phyloP scores from a whole-genome alignment of 1,140 invertebrate species.

The Venturia canescens region DNA sequence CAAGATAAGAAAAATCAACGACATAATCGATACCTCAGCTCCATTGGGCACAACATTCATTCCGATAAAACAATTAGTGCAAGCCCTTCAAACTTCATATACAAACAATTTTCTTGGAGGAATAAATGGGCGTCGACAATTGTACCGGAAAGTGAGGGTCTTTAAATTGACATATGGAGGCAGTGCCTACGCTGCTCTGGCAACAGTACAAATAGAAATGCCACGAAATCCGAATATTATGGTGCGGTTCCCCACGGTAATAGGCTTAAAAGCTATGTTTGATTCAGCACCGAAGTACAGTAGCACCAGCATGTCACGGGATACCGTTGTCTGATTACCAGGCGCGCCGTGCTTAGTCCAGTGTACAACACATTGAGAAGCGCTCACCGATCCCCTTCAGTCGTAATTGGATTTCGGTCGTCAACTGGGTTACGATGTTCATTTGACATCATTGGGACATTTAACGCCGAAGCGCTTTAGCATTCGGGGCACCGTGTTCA shows the following conservation, averaged over 20 bases:
- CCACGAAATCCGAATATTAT: constrained; percentile 68
- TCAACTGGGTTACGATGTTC: constrained; percentile 67
- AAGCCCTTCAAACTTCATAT: too few species aligned
- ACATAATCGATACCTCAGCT: too few species aligned
- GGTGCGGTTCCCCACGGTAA: constrained; percentile 63
- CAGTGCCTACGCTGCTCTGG: constrained; percentile 33
- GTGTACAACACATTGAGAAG: constrained; percentile 56
- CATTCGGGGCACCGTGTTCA: constrained; percentile 43
- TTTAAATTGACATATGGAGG: constrained; percentile 57
- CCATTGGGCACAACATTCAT: too few species aligned
- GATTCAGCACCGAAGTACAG: constrained; percentile 35
- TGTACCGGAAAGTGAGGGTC: constrained; percentile 43
- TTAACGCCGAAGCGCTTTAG: constrained; percentile 56
- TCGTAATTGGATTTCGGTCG: constrained; percentile 71
- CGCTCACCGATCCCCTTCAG: constrained; percentile 56
- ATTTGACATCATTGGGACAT: constrained; percentile 73
- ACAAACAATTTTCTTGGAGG: too few species aligned
- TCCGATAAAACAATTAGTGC: too few species aligned
- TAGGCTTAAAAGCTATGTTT: constrained; percentile 67
- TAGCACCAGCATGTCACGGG: constrained; percentile 31
- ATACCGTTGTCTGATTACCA: constrained; percentile 26
- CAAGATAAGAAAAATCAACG: too few species aligned
- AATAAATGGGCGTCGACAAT: constrained; percentile 34
- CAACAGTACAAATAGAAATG: constrained; percentile 59
- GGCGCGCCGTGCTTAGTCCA: constrained; percentile 51